Evolutionary conservation across 1,140 invertebrate species (phyloP), one percentile per base, ranked within the genome.

Genomic region (Dreissena polymorpha): DNA sequence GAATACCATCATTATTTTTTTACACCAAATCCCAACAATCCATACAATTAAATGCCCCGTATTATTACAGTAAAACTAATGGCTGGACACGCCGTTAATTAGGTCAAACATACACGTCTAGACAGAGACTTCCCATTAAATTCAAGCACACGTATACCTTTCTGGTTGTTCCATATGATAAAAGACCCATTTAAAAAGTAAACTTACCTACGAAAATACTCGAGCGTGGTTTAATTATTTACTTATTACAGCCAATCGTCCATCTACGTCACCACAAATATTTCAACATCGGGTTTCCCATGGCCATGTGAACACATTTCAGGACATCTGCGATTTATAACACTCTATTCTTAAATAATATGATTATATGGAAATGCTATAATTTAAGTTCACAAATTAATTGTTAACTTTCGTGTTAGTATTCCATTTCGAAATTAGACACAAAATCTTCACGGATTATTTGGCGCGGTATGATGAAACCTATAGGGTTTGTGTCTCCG

Each of bases 391-490:
- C 39, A 39, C 39, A 39, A 39, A 39, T 39, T 39, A 39, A 39
- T 39, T 2, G 8, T 39, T 39, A 39, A 39, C 3, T 39, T 39
- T 39, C 39, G 8, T 39, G 2, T 39, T 39, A 5, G 8, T 39
- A 39, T 39, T 39, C 39, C 39, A 39, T 39, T 39, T 8, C 39
- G 8, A 39, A 39, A 39, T 39, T 39, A 39, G 39, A 39, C 39
- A 39, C 39, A 25, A 10, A 71, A 72, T 70, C 50, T 71, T 50
- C 79, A 57, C 73, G 53, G 72, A 86, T 77, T 85, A 88, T 90
- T 90, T 90, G 88, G 88, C 89, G 89, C 89, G 89, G 87, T 86
- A 90, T 89, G 84, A 85, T 87, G 86, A 78, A 83, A 75, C 63
- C 76, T 75, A 85, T 75, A 65, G 81, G 73, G 76, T 83, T 72